Base-by-base conservation (phyloP, 2,888 invertebrate species). In the Stomorhina lunata region DNA sequence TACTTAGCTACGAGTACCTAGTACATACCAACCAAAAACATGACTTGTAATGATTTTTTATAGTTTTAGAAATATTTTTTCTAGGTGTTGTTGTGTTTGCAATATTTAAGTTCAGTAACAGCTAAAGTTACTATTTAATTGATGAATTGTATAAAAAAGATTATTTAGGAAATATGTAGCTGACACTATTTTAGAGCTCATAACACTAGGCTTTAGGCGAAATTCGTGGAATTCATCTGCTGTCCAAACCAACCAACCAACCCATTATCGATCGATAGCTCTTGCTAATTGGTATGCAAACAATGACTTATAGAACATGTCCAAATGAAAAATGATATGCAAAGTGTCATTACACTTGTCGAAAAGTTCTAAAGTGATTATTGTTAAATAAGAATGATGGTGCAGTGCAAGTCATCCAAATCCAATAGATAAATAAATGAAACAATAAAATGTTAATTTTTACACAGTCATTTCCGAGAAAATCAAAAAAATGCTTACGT, bases 261-360 rank as follows among this genome's bases (percentile, higher is more conserved):
- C 32, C 22, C 25, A n/a, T 48, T 37, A 48, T 5, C 22, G 17
- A 37, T 68, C 2, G 27, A 45, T 48, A 63, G 34, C 71, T 63
- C 15, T 17, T 32, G 43, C 75, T 82, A 79, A 82, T 82, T 82
- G 79, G 75, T 82, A 82, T 82, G 79, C 82, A 76, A 82, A 79
- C 82, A 79, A 61, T 72, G 71, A 63, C 79, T 79, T 66, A 76
- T 59, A 53, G 66, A 61, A 40, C 82, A 66, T 72, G 71, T 79
- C 79, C 45, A 61, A 82, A 75, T 79, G 82, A 82, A 82, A 79
- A 82, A 68, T 82, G 75, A 76, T 79, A 82, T 82, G 82, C 71
- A 59, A 15, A 57, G 82, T 82, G 82, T 82, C 79, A 82, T 82
- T 82, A 82, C 82, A 82, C 82, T 82, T 82, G 79, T 82, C 82